Evolutionary conservation across 2,797 vertebrate genomes (phyloP).

Genomic region (Parotocinclus haroldoi): DNA sequence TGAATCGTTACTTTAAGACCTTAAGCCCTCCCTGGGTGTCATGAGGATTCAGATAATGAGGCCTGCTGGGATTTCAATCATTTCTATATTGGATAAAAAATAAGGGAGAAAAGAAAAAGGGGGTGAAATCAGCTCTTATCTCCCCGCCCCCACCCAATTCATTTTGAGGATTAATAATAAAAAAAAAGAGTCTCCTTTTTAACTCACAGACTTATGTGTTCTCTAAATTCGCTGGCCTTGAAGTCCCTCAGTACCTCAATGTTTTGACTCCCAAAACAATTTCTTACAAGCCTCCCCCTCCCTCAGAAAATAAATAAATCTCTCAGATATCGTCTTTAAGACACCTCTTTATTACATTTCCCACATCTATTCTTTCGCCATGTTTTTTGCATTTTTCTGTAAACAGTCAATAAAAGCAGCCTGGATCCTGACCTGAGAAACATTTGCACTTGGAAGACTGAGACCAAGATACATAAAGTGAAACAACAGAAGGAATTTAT

Average conservation of each 20-base stretch:
- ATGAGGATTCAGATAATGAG: conserved; percentile 82
- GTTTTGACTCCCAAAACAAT: conserved; percentile 58
- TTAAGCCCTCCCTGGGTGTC: conserved; percentile 68
- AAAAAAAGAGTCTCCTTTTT: conserved; percentile 57
- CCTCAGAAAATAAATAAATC: conserved; percentile 72
- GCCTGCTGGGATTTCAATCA: conserved; percentile 89
- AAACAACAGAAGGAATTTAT: no score
- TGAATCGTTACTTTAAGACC: conserved; percentile 88
- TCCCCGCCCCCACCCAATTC: conserved; percentile 51
- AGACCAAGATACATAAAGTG: not conserved
- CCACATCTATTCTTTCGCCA: conserved; percentile 49
- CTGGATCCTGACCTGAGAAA: conserved; percentile 5
- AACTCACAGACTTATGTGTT: conserved; percentile 59
- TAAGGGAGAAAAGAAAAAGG: conserved; percentile 59
- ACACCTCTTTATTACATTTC: conserved; percentile 64
- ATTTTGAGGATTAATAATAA: conserved; percentile 74
- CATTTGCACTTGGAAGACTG: not conserved
- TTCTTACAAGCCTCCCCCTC: conserved; percentile 48
- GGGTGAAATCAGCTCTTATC: conserved; percentile 60
- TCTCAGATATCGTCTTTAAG: conserved; percentile 68
- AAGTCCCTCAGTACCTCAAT: conserved; percentile 60
- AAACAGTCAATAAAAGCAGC: conserved; percentile 38
- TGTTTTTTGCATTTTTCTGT: conserved; percentile 39
- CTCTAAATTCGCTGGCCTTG: conserved; percentile 63
- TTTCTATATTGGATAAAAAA: conserved; percentile 79